phyloP scores from a whole-genome alignment of 2,797 vertebrate species.

The Diplodus puntazzo region DNA sequence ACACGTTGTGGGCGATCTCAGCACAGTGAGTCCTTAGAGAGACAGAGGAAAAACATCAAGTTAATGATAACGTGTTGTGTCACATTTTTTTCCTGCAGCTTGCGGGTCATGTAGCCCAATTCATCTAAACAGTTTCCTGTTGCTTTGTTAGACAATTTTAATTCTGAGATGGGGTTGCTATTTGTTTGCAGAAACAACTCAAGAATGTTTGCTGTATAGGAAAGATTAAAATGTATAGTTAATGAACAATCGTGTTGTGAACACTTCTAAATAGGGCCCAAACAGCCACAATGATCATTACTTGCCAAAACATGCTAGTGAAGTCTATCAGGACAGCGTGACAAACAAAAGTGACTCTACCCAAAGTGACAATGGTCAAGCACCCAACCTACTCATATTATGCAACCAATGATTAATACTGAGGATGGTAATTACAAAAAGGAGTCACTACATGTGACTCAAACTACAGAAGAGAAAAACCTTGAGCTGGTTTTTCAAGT shows the following conservation, averaged over 20 bases:
- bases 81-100: background rate
- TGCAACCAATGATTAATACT: background rate
- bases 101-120: background rate
- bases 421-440: no score
- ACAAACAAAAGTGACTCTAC: background rate
- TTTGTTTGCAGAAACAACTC: background rate
- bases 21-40: constrained; percentile 92
- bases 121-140: background rate
- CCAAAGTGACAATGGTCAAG: background rate
- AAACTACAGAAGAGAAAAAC: background rate
- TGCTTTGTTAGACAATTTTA: background rate
- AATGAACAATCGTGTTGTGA: background rate
- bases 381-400: background rate
- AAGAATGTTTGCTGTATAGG: background rate
- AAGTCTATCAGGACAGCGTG: background rate
- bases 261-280: background rate
- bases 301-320: background rate
- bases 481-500: no score
- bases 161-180: background rate
- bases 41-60: background rate
- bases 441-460: background rate
- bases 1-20: constrained; percentile 99
- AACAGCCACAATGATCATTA: no score
- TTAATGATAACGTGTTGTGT: background rate
- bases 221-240: background rate